Evolutionary conservation across 2,113 vertebrate genomes (phyloP), one percentile per base, ranked within the genome.

Genomic region (Heterotilapia buettikoferi): DNA sequence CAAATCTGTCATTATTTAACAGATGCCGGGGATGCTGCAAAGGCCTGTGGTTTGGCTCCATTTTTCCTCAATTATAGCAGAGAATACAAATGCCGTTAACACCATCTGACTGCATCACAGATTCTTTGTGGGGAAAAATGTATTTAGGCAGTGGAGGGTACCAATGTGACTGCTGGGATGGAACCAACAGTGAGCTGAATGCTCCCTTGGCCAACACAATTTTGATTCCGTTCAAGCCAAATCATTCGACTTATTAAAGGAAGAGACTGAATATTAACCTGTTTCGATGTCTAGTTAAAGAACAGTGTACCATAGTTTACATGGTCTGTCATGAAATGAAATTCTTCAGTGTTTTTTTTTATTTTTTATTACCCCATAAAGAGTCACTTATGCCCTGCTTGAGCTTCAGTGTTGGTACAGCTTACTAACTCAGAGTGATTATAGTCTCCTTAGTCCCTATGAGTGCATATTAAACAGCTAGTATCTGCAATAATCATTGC

Each of bases 1-100:
- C 89, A 93, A 93, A 93, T 92, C 88, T 93, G 89, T 89, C 68
- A 84, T 92, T 94, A 91, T 95, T 94, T 89, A 88, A 92, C 88
- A 86, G 90, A 94, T 90, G 86, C 88, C 45, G 47, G 40, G 50
- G 61, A 92, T 92, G 84, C 88, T 90, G 79, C 40, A 57, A 43
- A 89, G 78, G 88, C 84, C 80, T 88, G 88, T 92, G 94, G 90
- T 89, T 93, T 93, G 78, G 85, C 84, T 86, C 82, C 66, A 50
- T 82, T 86, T 83, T 79, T 29, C 26, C 56, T 45, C 61, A 61
- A 18, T 89, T 83, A 73, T 29, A 52, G 88, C 56, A 26, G n/a
- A 26, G 56, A 90, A 79, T 80, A 50, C 14, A 79, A 80, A n/a
- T n/a, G 81, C 53, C 3, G 5, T 54, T 83, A 88, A 81, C 80